Base-by-base conservation (phyloP, 1,140 invertebrate species). In the Helicoverpa armigera region DNA sequence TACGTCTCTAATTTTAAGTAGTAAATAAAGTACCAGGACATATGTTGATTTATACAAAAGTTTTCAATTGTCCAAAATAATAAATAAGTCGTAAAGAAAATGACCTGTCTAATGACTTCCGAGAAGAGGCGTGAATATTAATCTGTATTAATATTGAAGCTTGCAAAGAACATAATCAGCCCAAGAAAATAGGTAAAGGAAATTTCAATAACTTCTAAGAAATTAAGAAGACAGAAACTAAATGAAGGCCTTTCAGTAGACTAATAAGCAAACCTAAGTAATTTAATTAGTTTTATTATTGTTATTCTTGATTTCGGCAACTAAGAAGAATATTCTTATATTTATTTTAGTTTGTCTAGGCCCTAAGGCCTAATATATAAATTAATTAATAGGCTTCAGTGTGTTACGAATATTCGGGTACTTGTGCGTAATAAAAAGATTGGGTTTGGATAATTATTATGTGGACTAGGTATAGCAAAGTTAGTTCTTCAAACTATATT, bases 201-300 rank as follows among this genome's bases (percentile, higher is more conserved):
- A 54, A 53, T 18, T 50, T 43, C 50, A 7, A 7, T 14, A 72
- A 72, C 12, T 72, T 72, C 69, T 54, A 31, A 54, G 31, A 2
- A 29, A 72, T 72, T 31, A 13, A 18, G 18, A 16, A 72, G 18
- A 72, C 69, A 72, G 14, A 65, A 72, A 29, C 48, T 53, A 72
- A 72, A 72, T 29, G 50, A 72, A 23, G 50, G 3, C 18, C 69
- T 31, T 29, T 61, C n/a, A 69, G 65, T 50, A 12, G 65, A 11
- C 63, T 53, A 31, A 54, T 51, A 72, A 72, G 51, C 12, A 29
- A 13, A 70, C 67, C 35, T 7, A 7, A 12, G 10, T 77, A 63
- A 61, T 77, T 78, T 29, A 60, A 58, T 74, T 74, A 48, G 54
- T 43, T 43, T 48, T 60, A 43, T 58, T 74, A 50, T 72, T 72